phyloP scores from a whole-genome alignment of 1,140 invertebrate genomes.

The Cyrtorhinus lividipennis region DNA sequence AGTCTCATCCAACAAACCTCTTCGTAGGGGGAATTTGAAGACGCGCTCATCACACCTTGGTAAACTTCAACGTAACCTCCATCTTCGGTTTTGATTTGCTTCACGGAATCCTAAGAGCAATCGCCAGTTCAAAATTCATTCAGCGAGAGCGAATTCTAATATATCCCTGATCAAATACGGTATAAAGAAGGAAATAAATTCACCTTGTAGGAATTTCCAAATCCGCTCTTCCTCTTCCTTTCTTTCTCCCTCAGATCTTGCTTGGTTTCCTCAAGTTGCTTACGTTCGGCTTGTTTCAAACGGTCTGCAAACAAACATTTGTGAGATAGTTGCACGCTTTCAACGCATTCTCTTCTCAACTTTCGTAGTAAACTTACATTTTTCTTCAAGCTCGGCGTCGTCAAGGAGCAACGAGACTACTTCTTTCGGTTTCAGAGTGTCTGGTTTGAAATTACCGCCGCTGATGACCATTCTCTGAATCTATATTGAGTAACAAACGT shows the following conservation, averaged over 20 bases:
- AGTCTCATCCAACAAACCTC: not conserved
- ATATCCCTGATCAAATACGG: too few relatives aligned
- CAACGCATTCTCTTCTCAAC: too few relatives aligned
- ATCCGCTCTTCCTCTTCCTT: slow-evolving; percentile 29
- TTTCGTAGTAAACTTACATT: slow-evolving; percentile 80
- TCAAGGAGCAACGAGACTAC: slow-evolving; percentile 86
- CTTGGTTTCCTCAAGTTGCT: slow-evolving; percentile 30
- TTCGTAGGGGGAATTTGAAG: slow-evolving; percentile 30
- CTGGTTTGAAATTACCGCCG: slow-evolving; percentile 88
- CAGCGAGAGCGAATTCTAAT: too few relatives aligned
- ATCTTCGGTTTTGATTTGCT: slow-evolving; percentile 23
- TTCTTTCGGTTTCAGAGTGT: slow-evolving; percentile 90
- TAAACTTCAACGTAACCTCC: slow-evolving; percentile 18
- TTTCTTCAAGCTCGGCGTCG: slow-evolving; percentile 87
- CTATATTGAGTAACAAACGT: slow-evolving; percentile 35
- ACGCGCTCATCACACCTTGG: slow-evolving; percentile 27
- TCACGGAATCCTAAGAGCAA: slow-evolving; percentile 23
- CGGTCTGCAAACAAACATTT: slow-evolving; percentile 29
- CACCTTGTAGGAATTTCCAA: slow-evolving; percentile 21
- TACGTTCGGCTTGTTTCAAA: slow-evolving; percentile 34
- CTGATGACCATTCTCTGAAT: slow-evolving; percentile 97
- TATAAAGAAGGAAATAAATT: slow-evolving; percentile 3
- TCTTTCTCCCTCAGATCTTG: slow-evolving; percentile 28
- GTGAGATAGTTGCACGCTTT: not conserved
- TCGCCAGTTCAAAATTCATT: too few relatives aligned